phyloP scores from a whole-genome alignment of 2,888 invertebrate species.

The Slavum lentiscoides region DNA sequence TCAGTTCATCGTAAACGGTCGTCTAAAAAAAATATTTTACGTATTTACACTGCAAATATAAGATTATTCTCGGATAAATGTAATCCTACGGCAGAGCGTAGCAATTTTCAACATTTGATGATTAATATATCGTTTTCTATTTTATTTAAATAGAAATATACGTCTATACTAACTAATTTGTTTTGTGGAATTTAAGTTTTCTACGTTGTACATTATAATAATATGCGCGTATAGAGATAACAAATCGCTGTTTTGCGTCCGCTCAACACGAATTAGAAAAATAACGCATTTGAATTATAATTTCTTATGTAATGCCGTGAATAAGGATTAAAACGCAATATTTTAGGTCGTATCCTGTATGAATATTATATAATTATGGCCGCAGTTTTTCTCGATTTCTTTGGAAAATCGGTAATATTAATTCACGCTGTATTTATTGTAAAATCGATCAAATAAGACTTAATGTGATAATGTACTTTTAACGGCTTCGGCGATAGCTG shows the following conservation, averaged over 20 bases:
- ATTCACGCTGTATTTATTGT: not conserved
- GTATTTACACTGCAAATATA: no score
- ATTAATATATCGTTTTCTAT: no score
- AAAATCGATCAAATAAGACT: not conserved
- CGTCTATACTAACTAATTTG: not conserved
- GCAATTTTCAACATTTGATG: no score
- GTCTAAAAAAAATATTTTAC: no score
- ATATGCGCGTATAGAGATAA: not conserved
- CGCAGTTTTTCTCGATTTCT: not conserved
- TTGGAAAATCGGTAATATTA: not conserved
- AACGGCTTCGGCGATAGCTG: not conserved
- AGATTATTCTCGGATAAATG: no score
- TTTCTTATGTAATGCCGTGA: not conserved
- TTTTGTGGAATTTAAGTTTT: not conserved
- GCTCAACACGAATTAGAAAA: not conserved
- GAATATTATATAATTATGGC: not conserved
- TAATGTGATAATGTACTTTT: not conserved
- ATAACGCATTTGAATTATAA: constrained; percentile 5
- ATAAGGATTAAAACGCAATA: not conserved
- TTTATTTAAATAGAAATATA: no score
- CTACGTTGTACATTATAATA: not conserved
- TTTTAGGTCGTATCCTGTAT: not conserved
- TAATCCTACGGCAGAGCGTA: no score
- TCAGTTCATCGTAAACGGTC: no score
- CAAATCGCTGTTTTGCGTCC: not conserved